A percentile compares a stretch with the other conserved stretches of the same genome.
phyloP scores from a whole-genome alignment of 53 echinoderm and acorn worm species.

The Hippasteria phrygiana region DNA sequence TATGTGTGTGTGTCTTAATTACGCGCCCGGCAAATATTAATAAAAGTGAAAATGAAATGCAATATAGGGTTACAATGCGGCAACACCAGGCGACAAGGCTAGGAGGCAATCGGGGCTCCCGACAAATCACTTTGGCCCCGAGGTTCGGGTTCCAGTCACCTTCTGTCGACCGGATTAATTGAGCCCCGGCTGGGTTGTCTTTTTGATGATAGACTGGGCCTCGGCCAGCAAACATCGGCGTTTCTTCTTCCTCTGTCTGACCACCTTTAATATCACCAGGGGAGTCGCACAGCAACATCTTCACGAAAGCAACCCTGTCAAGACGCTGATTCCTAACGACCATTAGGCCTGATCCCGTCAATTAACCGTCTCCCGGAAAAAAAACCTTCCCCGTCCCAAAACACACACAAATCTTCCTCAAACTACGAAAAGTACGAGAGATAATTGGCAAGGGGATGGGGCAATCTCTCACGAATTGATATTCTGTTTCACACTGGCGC shows the following conservation, averaged over 20 bases:
- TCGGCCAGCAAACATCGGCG: background rate
- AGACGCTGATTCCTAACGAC: conserved; percentile 38
- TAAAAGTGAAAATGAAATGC: conserved; percentile 66
- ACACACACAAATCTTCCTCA: conserved; percentile 18
- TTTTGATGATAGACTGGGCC: conserved; percentile 34
- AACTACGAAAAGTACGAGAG: conserved; percentile 1
- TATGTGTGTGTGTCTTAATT: conserved; percentile 41
- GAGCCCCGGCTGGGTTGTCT: conserved; percentile 51
- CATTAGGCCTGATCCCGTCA: conserved; percentile 54
- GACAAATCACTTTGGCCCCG: conserved; percentile 63
- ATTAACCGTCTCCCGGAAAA: conserved; percentile 5
- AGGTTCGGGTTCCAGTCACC: conserved; percentile 41
- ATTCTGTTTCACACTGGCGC: conserved; percentile 43
- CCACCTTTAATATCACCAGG: conserved; percentile 11
- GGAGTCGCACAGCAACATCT: background rate
- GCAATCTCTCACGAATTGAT: conserved; percentile 21
- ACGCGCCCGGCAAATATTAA: conserved; percentile 52
- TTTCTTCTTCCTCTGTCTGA: background rate
- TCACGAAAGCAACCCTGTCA: conserved; percentile 25
- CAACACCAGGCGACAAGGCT: conserved; percentile 33
- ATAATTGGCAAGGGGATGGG: conserved; percentile 7
- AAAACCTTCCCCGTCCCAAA: background rate
- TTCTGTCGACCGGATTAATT: conserved; percentile 66
- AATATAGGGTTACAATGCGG: conserved; percentile 58
- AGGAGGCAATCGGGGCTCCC: conserved; percentile 47